Evolutionary conservation across 2,113 vertebrate species (phyloP).

Genomic region (Corapipo altera): DNA sequence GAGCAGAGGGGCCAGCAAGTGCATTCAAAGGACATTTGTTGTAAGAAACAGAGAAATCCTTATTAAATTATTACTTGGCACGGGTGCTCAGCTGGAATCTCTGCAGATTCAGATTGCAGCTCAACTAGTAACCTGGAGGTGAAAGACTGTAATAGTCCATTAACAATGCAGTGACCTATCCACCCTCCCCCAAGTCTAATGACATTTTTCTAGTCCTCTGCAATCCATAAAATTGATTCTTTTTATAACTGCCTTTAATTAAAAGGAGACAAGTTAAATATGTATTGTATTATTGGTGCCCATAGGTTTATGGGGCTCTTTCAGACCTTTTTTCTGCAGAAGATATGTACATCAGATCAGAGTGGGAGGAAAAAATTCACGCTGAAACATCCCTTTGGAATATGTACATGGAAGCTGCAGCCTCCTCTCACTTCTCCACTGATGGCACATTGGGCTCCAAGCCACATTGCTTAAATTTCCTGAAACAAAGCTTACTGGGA

Average conservation of each 20-base stretch:
- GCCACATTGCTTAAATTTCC: neutral
- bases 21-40: conserved; percentile 45
- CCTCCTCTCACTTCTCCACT: neutral
- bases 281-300: conserved; percentile 65
- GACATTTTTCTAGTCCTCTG: conserved; percentile 69
- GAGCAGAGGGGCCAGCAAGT: conserved; percentile 4
- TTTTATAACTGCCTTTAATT: conserved; percentile 70
- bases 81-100: conserved; percentile 35
- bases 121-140: conserved; percentile 67
- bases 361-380: neutral
- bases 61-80: conserved; percentile 59
- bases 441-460: neutral
- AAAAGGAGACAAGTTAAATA: conserved; percentile 69
- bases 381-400: neutral
- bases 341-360: neutral
- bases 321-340: neutral
- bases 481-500: neutral
- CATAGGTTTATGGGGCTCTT: conserved; percentile 57
- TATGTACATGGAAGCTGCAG: neutral
- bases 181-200: conserved; percentile 67
- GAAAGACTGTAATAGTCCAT: conserved; percentile 71
- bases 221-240: conserved; percentile 73
- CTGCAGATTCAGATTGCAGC: conserved; percentile 64
- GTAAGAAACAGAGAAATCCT: conserved; percentile 43
- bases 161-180: conserved; percentile 68